Conservation (phyloP, 2,888 invertebrate genomes). For the Panopea generosa region DNA sequence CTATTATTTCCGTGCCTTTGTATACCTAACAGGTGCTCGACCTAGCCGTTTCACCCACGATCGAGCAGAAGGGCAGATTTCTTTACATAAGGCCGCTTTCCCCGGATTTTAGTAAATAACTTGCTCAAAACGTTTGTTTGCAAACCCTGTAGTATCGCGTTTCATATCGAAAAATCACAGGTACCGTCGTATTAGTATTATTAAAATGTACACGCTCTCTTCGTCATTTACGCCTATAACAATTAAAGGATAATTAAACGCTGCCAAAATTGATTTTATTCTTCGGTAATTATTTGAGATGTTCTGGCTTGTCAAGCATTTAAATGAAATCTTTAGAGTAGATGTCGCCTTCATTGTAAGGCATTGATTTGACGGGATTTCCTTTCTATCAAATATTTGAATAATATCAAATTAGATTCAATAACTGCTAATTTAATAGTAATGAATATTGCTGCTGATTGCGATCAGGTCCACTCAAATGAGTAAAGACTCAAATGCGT, state of each 20-base stretch:
- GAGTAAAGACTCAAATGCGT: too few species aligned
- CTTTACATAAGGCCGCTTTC: conserved; percentile 17
- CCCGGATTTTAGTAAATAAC: conserved; percentile 11
- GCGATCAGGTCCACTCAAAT: too few species aligned
- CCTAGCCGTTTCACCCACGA: neutral
- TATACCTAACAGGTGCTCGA: conserved; percentile 23
- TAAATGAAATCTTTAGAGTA: conserved; percentile 9
- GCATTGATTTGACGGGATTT: conserved; percentile 15
- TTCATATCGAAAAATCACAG: conserved; percentile 35
- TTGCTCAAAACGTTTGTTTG: conserved; percentile 39
- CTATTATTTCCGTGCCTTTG: conserved; percentile 9
- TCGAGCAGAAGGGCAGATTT: conserved; percentile 13
- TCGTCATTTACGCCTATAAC: neutral
- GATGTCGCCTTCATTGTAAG: conserved; percentile 8
- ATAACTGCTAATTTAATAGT: conserved; percentile 8
- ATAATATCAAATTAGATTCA: conserved; percentile 2
- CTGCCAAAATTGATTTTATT: conserved; percentile 23
- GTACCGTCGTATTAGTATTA: conserved; percentile 7
- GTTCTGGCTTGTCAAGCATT: conserved; percentile 22
- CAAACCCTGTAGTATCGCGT: conserved; percentile 21
- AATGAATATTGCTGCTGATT: conserved; percentile 10
- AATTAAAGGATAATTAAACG: conserved; percentile 25
- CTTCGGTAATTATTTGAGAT: conserved; percentile 27
- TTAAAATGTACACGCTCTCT: neutral
- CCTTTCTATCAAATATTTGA: neutral